Evolutionary conservation across 1,140 invertebrate genomes (phyloP).

Genomic region (Lepidotrigona ventralis): DNA sequence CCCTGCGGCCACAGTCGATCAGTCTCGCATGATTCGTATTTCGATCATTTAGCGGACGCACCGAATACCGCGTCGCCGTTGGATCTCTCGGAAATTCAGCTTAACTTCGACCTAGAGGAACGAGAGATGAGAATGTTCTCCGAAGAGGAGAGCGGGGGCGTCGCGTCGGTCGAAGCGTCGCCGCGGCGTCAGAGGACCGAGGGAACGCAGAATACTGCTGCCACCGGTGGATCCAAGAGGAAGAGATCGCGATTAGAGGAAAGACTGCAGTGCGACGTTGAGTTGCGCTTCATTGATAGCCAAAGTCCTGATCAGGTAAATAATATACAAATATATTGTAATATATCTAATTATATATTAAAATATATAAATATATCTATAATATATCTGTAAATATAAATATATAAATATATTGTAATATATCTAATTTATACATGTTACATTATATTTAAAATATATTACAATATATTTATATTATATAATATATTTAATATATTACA

Average conservation of each 20-base stretch:
- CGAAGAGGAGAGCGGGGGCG: constrained; percentile 87
- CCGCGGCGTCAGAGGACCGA: constrained; percentile 80
- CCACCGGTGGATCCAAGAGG: constrained; percentile 75
- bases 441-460: no score
- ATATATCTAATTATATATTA: neutral
- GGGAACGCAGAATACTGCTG: constrained; percentile 59
- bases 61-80: constrained; percentile 81
- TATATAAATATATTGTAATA: no score
- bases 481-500: no score
- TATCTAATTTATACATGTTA: no score
- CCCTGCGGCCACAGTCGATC: constrained; percentile 83
- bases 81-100: constrained; percentile 90
- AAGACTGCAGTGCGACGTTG: constrained; percentile 79
- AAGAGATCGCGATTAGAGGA: constrained; percentile 81
- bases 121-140: constrained; percentile 92
- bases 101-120: constrained; percentile 92
- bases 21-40: constrained; percentile 96
- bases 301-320: constrained; percentile 81
- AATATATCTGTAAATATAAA: no score
- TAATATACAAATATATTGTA: neutral
- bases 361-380: no score
- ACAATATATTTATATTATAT: no score
- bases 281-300: constrained; percentile 81
- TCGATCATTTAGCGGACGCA: constrained; percentile 84
- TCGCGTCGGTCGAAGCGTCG: constrained; percentile 81